Evolutionary conservation across 2,888 invertebrate genomes (phyloP), one percentile per base, ranked within the genome.

Genomic region (Perithous albicinctus): DNA sequence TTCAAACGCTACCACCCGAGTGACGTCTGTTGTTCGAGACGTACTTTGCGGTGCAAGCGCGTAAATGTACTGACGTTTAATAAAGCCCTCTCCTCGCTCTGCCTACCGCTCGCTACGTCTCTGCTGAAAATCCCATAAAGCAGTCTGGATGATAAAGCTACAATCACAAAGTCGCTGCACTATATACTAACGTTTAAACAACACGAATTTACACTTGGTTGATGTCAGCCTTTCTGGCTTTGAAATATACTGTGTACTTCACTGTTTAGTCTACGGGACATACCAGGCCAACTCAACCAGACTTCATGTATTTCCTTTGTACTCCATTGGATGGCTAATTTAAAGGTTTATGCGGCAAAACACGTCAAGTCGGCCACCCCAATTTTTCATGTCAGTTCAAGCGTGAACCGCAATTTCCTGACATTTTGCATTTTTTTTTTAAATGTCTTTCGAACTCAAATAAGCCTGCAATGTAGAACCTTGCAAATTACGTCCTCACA

Each of bases 51-150:
- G 56, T 35, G 12, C 10, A 20, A n/a, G 26, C 59, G 20, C 59
- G 59, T 32, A 64, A 64, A 74, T 70, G 46, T 70, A 46, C 56
- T 51, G 79, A 82, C 82, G 78, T 82, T 78, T 82, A 76, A 76
- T 72, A 56, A 74, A 77, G 35, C 59, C 29, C 54, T 41, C 18
- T 29, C 10, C 56, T 18, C 56, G 67, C 15, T n/a, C 5, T 32
- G 10, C 12, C 26, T 26, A 43, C 43, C 51, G 64, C 29, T 51
- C 32, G 41, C 35, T 20, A 26, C 35, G 51, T 35, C 29, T 23
- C 46, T 48, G 64, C 41, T 70, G 67, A 73, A 61, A 77, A 66
- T 46, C 48, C 35, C 51, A 29, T 41, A 51, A 38, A 48, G 15
- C 35, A 43, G 29, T 46, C 18, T 10, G 32, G 18, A 48, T 48